These are phyloP conservation scores for Tiliqua scincoides DNA, from an alignment of 2,113 vertebrate genomes.

Conservation along the genomic window DNA sequence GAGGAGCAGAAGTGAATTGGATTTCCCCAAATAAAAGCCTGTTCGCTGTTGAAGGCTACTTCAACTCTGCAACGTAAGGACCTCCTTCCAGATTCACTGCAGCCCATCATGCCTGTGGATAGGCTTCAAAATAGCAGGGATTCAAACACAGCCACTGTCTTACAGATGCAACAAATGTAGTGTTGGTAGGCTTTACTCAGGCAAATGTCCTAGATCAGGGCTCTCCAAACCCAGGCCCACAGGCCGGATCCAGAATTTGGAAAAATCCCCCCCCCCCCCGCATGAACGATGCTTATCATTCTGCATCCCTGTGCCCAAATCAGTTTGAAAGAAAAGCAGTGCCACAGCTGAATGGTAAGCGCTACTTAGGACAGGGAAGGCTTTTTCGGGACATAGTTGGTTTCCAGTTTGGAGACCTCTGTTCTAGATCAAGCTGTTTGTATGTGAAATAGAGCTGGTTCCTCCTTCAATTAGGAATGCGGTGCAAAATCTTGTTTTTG, in stretches of 20 bases:
- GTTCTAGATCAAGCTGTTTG: not conserved
- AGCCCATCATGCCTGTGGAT: not conserved
- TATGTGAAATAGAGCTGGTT: too few species aligned
- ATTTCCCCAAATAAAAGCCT: not conserved
- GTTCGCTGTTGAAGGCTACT: not conserved
- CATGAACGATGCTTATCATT: too few species aligned
- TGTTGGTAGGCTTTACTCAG: not conserved
- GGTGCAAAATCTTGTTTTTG: not conserved
- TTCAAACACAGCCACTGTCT: not conserved
- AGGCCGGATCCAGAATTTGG: too few species aligned
- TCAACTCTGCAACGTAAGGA: not conserved
- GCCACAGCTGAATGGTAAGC: too few species aligned
- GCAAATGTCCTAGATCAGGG: not conserved
- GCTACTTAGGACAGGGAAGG: too few species aligned
- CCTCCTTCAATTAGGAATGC: not conserved
- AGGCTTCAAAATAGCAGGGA: not conserved
- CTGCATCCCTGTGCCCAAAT: too few species aligned
- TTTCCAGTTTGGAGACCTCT: too few species aligned
- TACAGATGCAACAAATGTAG: not conserved
- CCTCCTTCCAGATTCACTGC: not conserved
- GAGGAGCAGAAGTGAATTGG: not conserved
- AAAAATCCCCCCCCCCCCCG: too few species aligned
- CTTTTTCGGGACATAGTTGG: too few species aligned
- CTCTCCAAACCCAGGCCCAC: too few species aligned
- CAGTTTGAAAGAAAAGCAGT: too few species aligned